A percentile compares a stretch with the other conserved stretches of the same genome.
phyloP scores from a whole-genome alignment of 1,140 invertebrate species.

The Papilio polyxenes region DNA sequence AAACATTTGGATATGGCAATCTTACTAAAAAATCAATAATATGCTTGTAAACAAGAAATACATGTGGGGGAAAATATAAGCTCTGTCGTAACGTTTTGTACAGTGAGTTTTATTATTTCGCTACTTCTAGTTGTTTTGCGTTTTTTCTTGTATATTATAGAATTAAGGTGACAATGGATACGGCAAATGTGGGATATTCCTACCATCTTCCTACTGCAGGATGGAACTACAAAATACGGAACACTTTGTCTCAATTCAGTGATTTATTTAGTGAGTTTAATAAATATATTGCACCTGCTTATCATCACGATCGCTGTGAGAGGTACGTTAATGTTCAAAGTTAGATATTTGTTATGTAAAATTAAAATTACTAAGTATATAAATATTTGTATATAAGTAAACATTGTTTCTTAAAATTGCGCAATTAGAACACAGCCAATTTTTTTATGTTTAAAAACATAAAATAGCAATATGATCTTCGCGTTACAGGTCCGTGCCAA shows the following conservation, averaged over 20 bases:
- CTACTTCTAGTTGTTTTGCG: slow-evolving; percentile 51
- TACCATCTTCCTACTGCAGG: slow-evolving; percentile 92
- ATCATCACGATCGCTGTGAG: slow-evolving; percentile 97
- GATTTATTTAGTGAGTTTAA: slow-evolving; percentile 98
- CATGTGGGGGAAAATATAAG: slow-evolving; percentile 58
- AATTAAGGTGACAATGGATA: slow-evolving; percentile 72
- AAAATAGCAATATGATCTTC: slow-evolving; percentile 28
- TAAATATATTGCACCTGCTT: slow-evolving; percentile 96
- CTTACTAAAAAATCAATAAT: slow-evolving; percentile 73
- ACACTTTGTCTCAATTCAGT: slow-evolving; percentile 92
- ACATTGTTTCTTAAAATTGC: background rate
- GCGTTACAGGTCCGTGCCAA: slow-evolving; percentile 93
- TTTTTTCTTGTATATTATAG: slow-evolving; percentile 47
- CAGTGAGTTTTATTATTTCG: slow-evolving; percentile 60
- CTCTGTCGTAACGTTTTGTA: slow-evolving; percentile 52
- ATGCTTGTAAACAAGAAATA: slow-evolving; percentile 76
- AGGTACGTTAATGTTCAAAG: slow-evolving; percentile 81
- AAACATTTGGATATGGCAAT: slow-evolving; percentile 50
- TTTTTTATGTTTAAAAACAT: background rate
- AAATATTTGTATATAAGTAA: background rate
- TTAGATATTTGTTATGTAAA: background rate
- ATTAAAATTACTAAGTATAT: background rate
- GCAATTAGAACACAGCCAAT: slow-evolving; percentile 24
- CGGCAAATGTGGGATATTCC: slow-evolving; percentile 88
- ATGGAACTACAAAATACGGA: slow-evolving; percentile 88